phyloP scores from a whole-genome alignment of 53 echinoderm and acorn worm genomes.

The Luidia sarsii region DNA sequence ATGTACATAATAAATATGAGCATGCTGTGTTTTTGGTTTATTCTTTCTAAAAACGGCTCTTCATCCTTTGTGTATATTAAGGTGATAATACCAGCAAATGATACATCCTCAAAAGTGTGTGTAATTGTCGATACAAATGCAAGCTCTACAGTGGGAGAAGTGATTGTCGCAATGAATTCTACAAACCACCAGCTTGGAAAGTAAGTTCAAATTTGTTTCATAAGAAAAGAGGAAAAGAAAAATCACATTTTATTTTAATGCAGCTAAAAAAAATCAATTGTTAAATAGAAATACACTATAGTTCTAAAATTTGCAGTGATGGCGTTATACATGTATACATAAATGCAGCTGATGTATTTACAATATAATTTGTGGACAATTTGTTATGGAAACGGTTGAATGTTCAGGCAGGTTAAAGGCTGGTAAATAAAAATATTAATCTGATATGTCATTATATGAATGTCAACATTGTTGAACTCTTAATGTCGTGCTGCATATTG shows the following conservation, averaged over 20 bases:
- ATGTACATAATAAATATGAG: background rate
- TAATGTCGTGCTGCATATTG: too few species aligned
- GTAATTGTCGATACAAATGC: conserved; percentile 4
- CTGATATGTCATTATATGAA: too few species aligned
- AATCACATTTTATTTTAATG: background rate
- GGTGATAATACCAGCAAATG: conserved; percentile 29
- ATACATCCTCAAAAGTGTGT: conserved; percentile 19
- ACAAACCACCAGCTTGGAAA: conserved; percentile 26
- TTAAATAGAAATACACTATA: background rate
- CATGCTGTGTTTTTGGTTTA: background rate
- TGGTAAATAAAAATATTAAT: too few species aligned
- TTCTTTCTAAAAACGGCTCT: background rate
- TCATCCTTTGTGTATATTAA: background rate
- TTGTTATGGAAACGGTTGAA: background rate
- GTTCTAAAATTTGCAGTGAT: background rate
- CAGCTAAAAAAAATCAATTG: background rate
- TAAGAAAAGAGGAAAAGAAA: background rate
- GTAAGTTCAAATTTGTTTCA: conserved; percentile 11
- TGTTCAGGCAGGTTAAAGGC: too few species aligned
- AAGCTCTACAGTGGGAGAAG: conserved; percentile 1
- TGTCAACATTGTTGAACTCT: too few species aligned
- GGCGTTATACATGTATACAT: background rate
- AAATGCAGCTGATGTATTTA: background rate
- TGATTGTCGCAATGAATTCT: conserved; percentile 18
- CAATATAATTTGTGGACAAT: background rate